These are phyloP conservation scores for Styela plicata DNA, from an alignment of 23 tunicate genomes.

Conservation along the genomic window DNA sequence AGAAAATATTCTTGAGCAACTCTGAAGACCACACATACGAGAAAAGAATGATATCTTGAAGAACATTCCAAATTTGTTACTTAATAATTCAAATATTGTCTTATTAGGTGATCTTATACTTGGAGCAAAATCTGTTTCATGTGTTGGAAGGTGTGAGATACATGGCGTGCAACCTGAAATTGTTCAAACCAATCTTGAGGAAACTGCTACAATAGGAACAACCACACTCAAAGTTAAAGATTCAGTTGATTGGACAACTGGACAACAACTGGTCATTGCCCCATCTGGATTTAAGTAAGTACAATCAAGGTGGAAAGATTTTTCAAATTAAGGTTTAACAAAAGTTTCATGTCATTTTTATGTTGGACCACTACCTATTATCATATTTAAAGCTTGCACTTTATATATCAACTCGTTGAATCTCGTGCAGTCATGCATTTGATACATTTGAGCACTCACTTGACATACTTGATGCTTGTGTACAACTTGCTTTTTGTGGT, in stretches of 20 bases:
- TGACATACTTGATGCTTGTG: too few species aligned
- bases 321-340: too few species aligned
- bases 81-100: not conserved
- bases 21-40: too few species aligned
- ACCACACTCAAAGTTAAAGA: conserved; percentile 32
- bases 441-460: not conserved
- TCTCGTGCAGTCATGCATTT: too few species aligned
- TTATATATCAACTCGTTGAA: too few species aligned
- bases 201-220: conserved; percentile 59
- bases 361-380: too few species aligned
- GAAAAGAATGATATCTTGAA: too few species aligned
- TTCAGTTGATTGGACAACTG: conserved; percentile 74
- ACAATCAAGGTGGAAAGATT: too few species aligned
- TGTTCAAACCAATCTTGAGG: conserved; percentile 48
- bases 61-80: not conserved
- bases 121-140: conserved; percentile 73
- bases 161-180: conserved; percentile 46
- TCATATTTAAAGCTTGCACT: too few species aligned
- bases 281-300: conserved; percentile 73
- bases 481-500: too few species aligned
- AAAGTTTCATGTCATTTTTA: too few species aligned
- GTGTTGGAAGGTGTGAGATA: conserved; percentile 81
- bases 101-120: conserved; percentile 29
- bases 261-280: conserved; percentile 83
- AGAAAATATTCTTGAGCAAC: too few species aligned